A percentile compares a stretch with the other conserved stretches of the same genome.
Conservation (phyloP, 2,888 invertebrate genomes). For the Strigamia crassipes region DNA sequence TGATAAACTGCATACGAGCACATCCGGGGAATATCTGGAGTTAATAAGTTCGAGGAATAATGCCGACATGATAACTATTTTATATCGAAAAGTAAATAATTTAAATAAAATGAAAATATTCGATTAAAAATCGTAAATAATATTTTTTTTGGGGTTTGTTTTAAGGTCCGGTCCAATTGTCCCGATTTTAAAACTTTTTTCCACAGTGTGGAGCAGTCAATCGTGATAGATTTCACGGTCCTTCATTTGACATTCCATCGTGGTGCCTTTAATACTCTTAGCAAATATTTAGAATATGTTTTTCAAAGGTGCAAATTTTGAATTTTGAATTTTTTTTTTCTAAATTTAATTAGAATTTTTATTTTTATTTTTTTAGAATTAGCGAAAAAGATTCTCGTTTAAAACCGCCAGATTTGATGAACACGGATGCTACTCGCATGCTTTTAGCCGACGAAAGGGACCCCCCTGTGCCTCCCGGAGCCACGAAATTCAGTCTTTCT, state of each 20-base stretch:
- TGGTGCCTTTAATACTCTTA: slow-evolving; percentile 71
- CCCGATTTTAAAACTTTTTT: slow-evolving; percentile 82
- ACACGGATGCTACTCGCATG: slow-evolving; percentile 46
- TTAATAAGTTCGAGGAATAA: slow-evolving; percentile 58
- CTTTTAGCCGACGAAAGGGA: slow-evolving; percentile 60
- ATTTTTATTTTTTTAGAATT: slow-evolving; percentile 30
- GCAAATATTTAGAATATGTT: slow-evolving; percentile 71
- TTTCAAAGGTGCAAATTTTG: slow-evolving; percentile 62
- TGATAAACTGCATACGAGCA: slow-evolving; percentile 75
- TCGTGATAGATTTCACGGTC: slow-evolving; percentile 72
- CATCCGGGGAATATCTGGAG: slow-evolving; percentile 76
- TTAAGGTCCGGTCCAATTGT: slow-evolving; percentile 75
- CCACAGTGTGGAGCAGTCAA: slow-evolving; percentile 76
- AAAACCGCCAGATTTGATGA: slow-evolving; percentile 23
- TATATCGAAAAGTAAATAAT: slow-evolving; percentile 72
- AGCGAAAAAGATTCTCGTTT: slow-evolving; percentile 31
- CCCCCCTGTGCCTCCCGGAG: slow-evolving; percentile 76
- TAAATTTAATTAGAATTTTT: slow-evolving; percentile 45
- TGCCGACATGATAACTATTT: slow-evolving; percentile 70
- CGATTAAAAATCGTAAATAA: no score
- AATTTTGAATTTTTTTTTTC: no score
- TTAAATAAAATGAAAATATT: background rate
- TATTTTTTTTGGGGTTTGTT: slow-evolving; percentile 49
- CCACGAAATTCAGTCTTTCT: slow-evolving; percentile 75
- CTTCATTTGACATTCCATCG: slow-evolving; percentile 72